These are phyloP conservation scores for Antechinus flavipes DNA, from an alignment of 2,113 vertebrate species.

Conservation along the genomic window DNA sequence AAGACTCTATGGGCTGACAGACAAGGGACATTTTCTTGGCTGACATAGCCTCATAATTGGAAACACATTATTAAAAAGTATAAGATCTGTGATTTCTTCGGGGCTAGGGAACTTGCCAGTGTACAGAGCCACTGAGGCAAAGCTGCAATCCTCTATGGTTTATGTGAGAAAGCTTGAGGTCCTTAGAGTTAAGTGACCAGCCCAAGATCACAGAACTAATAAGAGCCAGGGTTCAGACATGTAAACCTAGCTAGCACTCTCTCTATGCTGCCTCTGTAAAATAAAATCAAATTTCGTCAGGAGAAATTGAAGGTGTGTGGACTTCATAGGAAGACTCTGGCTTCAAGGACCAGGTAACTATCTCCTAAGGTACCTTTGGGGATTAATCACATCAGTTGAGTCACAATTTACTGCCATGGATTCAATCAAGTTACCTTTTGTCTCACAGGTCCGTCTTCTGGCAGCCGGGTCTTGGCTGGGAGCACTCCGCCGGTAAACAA, in stretches of 20 bases:
- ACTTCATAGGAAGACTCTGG: not conserved
- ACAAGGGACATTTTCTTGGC: not conserved
- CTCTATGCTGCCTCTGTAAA: not conserved
- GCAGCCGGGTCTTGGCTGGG: constrained; percentile 80
- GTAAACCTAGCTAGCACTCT: not conserved
- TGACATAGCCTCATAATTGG: not conserved
- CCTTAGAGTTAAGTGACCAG: not conserved
- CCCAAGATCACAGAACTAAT: not conserved
- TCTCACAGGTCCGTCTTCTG: constrained; percentile 87
- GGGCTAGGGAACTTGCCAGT: not conserved
- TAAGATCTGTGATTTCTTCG: not conserved
- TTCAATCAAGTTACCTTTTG: constrained; percentile 88
- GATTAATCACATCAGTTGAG: not conserved
- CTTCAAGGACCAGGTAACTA: not conserved
- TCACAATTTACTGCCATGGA: not conserved
- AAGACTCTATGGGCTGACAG: not conserved
- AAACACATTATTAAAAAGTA: not conserved
- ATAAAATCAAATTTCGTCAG: not conserved
- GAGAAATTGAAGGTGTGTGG: not conserved
- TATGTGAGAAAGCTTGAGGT: not conserved
- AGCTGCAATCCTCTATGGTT: not conserved
- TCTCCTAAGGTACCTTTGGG: not conserved
- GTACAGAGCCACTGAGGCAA: not conserved
- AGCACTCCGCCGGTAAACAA: constrained; percentile 91
- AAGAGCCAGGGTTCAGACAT: not conserved